Percentiles rank a stretch among this genome's conserved stretches.
These are phyloP conservation scores for Vombatus ursinus DNA, from an alignment of 2,113 vertebrate species.

Conservation along the genomic window DNA sequence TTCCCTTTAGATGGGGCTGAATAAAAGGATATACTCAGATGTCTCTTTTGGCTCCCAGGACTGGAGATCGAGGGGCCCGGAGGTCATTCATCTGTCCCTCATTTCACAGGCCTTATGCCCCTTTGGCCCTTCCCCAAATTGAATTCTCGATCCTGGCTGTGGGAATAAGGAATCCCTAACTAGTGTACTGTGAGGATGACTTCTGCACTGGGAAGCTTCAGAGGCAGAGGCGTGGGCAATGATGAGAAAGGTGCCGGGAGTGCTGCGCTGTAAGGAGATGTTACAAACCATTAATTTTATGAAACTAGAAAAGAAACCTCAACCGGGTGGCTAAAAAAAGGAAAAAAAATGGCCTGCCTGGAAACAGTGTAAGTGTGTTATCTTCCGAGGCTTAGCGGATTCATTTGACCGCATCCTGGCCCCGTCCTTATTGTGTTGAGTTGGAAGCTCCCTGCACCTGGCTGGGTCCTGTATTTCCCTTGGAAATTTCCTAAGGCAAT, in stretches of 20 bases:
- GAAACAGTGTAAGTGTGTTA: slow-evolving; percentile 16
- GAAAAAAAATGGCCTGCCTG: neutral
- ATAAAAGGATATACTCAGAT: too few species aligned
- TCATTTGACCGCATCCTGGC: neutral
- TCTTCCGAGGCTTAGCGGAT: slow-evolving; percentile 30
- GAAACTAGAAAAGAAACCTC: slow-evolving; percentile 58
- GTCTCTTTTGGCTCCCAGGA: too few species aligned
- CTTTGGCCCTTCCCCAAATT: neutral
- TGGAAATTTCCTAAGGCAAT: neutral
- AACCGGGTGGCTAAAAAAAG: slow-evolving; percentile 3
- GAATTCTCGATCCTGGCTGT: neutral
- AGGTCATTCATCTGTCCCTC: neutral
- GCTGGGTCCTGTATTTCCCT: slow-evolving; percentile 22
- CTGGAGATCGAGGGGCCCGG: neutral
- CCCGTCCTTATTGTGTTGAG: neutral
- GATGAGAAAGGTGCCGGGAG: slow-evolving; percentile 56
- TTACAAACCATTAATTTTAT: slow-evolving; percentile 68
- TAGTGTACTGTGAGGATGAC: neutral
- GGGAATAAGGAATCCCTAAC: slow-evolving; percentile 11
- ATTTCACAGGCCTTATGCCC: neutral
- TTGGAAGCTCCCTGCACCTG: slow-evolving; percentile 26
- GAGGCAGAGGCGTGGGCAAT: slow-evolving; percentile 22
- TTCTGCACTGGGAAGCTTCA: slow-evolving; percentile 2
- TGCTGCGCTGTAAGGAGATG: slow-evolving; percentile 42
- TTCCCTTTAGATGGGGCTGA: too few species aligned